Evolutionary conservation across 2,113 vertebrate species (phyloP), one percentile per base, ranked within the genome.

Genomic region (Nestor notabilis): DNA sequence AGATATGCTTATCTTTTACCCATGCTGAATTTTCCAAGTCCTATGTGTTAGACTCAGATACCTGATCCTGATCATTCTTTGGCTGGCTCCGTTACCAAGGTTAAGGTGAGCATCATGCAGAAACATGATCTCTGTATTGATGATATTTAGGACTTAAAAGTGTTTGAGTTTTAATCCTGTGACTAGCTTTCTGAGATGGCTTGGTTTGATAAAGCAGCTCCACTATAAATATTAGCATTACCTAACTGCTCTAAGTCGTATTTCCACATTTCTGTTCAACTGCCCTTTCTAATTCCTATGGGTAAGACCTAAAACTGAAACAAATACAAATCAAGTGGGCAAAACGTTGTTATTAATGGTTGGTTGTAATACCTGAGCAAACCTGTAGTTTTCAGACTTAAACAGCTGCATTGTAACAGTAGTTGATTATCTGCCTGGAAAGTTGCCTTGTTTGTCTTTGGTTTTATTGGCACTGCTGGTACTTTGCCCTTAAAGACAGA

Each of bases 1-100:
- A 28, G 92, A 82, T 89, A 25, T 1, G n/a, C 92, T 89, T 95
- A 92, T 95, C 94, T 95, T 70, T 92, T 69, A 60, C 39, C 33
- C 41, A 0, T 23, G 63, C 44, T 93, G 90, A 95, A 97, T 97
- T 96, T 97, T 97, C 92, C 95, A 76, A 72, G 86, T 28, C 86
- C 72, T 72, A 23, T 89, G 55, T 72, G 78, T 89, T 89, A 65
- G 44, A 23, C 46, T 93, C 35, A 35, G 96, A 92, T 85, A 97
- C 44, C 63, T 84, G 96, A 95, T 90, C 91, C 92, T 64, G 88
- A 83, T 83, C 5, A 2, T 71, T 64, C 68, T 64, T 81, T 2
- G 2, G 12, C 83, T 86, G 64, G 52, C 72, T 92, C 47, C 12
- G 35, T 96, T 92, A 55, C 47, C 31, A 17, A 56, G 69, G 81